Percentiles rank a stretch among this genome's conserved stretches.
Evolutionary conservation across 1,140 invertebrate species (phyloP).

Genomic region (Drepana arcuata): DNA sequence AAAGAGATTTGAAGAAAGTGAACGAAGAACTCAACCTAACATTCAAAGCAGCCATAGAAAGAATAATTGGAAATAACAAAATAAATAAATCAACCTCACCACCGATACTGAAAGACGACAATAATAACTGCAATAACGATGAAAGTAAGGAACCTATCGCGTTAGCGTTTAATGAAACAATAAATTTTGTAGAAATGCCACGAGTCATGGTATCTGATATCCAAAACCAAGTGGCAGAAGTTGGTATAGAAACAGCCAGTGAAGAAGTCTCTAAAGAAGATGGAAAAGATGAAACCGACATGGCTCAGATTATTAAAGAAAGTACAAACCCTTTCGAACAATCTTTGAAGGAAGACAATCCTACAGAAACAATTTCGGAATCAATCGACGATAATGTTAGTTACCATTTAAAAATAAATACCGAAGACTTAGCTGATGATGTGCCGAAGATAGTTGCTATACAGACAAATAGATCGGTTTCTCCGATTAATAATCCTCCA

Average conservation of each 20-base stretch:
- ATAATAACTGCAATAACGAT: conserved; percentile 9
- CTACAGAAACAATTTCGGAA: background rate
- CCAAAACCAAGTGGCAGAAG: too few species aligned
- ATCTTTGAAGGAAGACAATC: conserved; percentile 1
- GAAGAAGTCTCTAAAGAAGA: too few species aligned
- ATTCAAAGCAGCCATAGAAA: conserved; percentile 49
- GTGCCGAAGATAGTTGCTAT: conserved; percentile 5
- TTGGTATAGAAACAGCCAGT: too few species aligned
- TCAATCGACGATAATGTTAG: conserved; percentile 46
- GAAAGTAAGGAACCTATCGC: conserved; percentile 12
- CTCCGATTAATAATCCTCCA: conserved; percentile 11
- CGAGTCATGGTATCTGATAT: too few species aligned
- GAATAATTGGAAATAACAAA: conserved; percentile 33
- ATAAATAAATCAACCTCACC: conserved; percentile 5
- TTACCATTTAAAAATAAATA: conserved; percentile 63
- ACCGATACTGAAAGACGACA: background rate
- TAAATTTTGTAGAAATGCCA: too few species aligned
- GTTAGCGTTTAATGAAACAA: conserved; percentile 8
- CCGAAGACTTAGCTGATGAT: conserved; percentile 11
- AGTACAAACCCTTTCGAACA: too few species aligned
- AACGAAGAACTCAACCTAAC: conserved; percentile 49
- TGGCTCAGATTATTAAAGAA: too few species aligned
- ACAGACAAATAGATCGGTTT: background rate
- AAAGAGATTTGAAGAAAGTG: conserved; percentile 45
- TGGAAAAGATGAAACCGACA: too few species aligned